These are phyloP conservation scores for Lathronympha strigana DNA, from an alignment of 2,888 invertebrate genomes.

Conservation along the genomic window DNA sequence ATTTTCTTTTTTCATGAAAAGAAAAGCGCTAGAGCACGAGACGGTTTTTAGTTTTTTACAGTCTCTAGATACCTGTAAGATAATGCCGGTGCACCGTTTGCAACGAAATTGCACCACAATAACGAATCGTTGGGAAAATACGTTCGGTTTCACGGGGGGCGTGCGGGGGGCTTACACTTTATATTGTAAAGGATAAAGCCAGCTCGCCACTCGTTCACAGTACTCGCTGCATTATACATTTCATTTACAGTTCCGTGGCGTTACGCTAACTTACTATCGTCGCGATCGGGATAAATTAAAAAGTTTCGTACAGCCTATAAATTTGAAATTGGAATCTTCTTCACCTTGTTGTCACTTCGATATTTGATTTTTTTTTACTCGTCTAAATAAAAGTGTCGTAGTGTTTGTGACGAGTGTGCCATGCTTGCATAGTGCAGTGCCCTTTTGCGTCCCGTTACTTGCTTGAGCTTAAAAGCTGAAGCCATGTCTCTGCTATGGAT, in stretches of 20 bases:
- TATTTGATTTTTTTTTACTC: slow-evolving; percentile 28
- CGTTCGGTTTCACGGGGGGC: slow-evolving; percentile 45
- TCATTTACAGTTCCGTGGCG: slow-evolving; percentile 26
- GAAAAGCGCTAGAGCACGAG: not conserved
- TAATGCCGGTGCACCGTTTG: slow-evolving; percentile 30
- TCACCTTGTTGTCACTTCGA: slow-evolving; percentile 12
- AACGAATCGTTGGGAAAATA: slow-evolving; percentile 43
- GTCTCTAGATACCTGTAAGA: not conserved
- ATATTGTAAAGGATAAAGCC: slow-evolving; percentile 62
- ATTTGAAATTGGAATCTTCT: slow-evolving; percentile 19
- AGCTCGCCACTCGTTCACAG: slow-evolving; percentile 61
- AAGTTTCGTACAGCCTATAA: slow-evolving; percentile 20
- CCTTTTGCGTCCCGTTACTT: slow-evolving; percentile 36
- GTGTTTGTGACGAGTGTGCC: slow-evolving; percentile 50
- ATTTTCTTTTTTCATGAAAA: slow-evolving; percentile 1
- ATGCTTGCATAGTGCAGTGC: slow-evolving; percentile 46
- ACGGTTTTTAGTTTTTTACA: too few species aligned
- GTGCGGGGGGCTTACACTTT: slow-evolving; percentile 64
- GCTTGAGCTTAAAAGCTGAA: slow-evolving; percentile 45
- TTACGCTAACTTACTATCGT: slow-evolving; percentile 11
- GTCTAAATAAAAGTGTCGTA: slow-evolving; percentile 31
- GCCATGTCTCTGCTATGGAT: slow-evolving; percentile 86
- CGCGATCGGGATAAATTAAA: slow-evolving; percentile 23
- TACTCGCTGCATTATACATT: slow-evolving; percentile 52
- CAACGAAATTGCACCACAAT: slow-evolving; percentile 51